Evolutionary conservation across 2,797 vertebrate species (phyloP).

Genomic region (Tangara arthus): DNA sequence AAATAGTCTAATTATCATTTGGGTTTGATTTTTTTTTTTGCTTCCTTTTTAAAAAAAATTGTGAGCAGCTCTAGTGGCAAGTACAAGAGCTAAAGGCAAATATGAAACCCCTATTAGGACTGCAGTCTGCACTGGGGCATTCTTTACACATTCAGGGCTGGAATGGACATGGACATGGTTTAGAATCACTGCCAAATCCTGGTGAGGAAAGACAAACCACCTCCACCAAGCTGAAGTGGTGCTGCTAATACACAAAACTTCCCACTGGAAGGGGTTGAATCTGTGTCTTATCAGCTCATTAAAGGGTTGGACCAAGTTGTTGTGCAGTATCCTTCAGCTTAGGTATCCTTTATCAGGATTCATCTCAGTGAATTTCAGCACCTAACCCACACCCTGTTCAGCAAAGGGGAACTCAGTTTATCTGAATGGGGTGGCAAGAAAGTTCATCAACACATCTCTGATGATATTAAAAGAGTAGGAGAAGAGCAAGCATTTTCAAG

Average conservation of each 20-base stretch:
- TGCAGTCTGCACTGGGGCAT: background rate
- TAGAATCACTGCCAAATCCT: background rate
- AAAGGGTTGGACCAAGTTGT: background rate
- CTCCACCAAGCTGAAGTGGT: background rate
- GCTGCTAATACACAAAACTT: background rate
- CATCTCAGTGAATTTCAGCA: background rate
- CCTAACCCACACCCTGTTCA: background rate
- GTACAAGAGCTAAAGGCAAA: background rate
- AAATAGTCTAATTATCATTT: slow-evolving; percentile 16
- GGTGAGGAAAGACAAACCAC: background rate
- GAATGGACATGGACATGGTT: background rate
- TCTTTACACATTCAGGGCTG: background rate
- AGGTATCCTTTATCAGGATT: background rate
- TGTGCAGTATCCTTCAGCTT: background rate
- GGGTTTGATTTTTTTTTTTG: background rate
- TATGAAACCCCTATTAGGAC: background rate
- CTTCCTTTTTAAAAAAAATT: background rate
- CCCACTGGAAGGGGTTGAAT: background rate
- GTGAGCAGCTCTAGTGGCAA: background rate
- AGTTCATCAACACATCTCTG: background rate
- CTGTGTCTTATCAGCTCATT: background rate
- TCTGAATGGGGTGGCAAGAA: background rate
- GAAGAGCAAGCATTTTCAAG: background rate
- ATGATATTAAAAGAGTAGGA: background rate
- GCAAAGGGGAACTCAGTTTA: background rate